Conservation (phyloP, 2,113 vertebrate genomes). For the Sminthopsis crassicaudata region DNA sequence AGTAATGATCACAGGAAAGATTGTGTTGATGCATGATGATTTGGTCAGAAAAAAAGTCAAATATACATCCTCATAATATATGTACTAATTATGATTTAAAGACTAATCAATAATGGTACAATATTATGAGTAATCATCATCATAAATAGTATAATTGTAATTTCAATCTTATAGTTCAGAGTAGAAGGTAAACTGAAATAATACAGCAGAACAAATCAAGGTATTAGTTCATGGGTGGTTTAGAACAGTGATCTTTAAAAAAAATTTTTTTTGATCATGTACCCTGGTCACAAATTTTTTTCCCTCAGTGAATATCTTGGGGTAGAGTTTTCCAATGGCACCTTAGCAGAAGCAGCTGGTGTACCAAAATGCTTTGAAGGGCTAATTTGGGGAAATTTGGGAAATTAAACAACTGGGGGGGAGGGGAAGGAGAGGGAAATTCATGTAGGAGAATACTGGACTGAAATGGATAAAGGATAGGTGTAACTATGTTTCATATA, state of each 20-base stretch:
- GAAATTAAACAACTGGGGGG: neutral
- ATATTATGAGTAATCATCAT: neutral
- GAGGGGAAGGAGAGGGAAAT: too few species aligned
- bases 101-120: neutral
- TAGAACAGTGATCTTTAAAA: neutral
- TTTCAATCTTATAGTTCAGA: neutral
- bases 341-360: neutral
- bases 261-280: neutral
- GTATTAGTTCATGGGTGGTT: neutral
- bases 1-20: neutral
- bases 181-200: neutral
- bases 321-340: neutral
- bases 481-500: neutral
- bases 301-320: neutral
- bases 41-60: neutral
- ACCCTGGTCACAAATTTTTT: neutral
- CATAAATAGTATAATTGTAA: neutral
- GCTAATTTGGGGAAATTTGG: neutral
- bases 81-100: neutral
- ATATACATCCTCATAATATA: neutral
- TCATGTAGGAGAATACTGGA: neutral
- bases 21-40: neutral
- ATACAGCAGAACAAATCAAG: neutral
- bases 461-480: neutral
- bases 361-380: neutral